Evolutionary conservation across 2,888 invertebrate species (phyloP).

Genomic region (Troides oblongomaculatus): DNA sequence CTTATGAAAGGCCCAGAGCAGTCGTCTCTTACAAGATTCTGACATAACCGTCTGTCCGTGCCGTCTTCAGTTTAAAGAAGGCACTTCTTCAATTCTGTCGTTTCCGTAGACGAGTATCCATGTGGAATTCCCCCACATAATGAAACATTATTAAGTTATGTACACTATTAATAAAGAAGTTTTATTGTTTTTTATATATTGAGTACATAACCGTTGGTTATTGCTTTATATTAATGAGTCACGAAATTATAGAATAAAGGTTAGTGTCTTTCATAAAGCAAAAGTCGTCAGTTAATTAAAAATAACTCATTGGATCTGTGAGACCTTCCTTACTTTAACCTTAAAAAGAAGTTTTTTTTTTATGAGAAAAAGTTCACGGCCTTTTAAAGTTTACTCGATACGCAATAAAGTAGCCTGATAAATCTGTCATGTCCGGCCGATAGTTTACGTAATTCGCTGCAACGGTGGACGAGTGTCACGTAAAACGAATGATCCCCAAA

Average conservation of each 20-base stretch:
- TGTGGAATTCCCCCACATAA: too few relatives aligned
- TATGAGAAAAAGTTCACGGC: constrained; percentile 24
- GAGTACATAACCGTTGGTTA: background rate
- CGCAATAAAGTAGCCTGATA: constrained; percentile 18
- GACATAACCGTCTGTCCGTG: too few relatives aligned
- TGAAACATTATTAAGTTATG: too few relatives aligned
- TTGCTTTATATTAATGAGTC: background rate
- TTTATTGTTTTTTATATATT: background rate
- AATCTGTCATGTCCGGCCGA: constrained; percentile 11
- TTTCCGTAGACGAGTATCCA: too few relatives aligned
- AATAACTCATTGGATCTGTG: constrained; percentile 4
- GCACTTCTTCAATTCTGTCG: too few relatives aligned
- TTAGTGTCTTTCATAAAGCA: background rate
- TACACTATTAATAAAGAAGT: background rate
- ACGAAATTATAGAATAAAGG: background rate
- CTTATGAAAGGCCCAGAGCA: too few relatives aligned
- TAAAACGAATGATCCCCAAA: background rate
- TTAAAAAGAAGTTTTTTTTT: constrained; percentile 10
- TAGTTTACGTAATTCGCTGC: constrained; percentile 4
- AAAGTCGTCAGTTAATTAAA: background rate
- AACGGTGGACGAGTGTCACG: background rate
- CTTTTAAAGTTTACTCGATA: constrained; percentile 24
- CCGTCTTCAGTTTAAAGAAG: too few relatives aligned
- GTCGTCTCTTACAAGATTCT: too few relatives aligned
- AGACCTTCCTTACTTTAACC: constrained; percentile 5